A percentile compares a stretch with the other conserved stretches of the same genome.
Conservation (phyloP, 2,888 invertebrate genomes). For the Latrodectus elegans region DNA sequence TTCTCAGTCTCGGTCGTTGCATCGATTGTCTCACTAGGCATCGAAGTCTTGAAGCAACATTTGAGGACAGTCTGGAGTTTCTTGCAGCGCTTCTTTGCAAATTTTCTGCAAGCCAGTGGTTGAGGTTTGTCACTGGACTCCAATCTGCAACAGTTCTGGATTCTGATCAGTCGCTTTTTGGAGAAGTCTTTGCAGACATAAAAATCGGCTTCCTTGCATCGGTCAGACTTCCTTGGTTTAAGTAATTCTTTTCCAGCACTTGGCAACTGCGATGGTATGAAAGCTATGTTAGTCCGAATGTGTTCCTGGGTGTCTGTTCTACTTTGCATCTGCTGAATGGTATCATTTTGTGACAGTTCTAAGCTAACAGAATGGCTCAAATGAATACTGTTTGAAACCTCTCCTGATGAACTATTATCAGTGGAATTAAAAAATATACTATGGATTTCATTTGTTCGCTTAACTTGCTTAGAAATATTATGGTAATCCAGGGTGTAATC, state of each 20-base stretch:
- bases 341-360: no score
- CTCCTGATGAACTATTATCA: neutral
- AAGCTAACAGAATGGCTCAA: no score
- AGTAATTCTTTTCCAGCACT: neutral
- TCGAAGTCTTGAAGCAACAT: constrained; percentile 57
- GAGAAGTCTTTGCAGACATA: constrained; percentile 48
- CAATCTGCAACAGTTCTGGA: constrained; percentile 43
- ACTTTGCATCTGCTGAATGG: no score
- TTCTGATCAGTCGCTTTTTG: constrained; percentile 33
- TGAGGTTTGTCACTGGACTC: neutral
- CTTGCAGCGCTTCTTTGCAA: constrained; percentile 56
- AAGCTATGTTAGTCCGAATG: no score
- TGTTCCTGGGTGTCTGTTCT: no score
- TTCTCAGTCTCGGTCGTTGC: neutral
- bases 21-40: neutral
- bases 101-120: constrained; percentile 22
- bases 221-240: constrained; percentile 21
- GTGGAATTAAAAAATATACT: neutral
- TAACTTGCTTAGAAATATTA: no score
- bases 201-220: constrained; percentile 47
- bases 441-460: neutral
- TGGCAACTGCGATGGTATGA: no score
- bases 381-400: neutral
- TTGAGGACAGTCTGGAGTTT: constrained; percentile 53
- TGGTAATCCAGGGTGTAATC: no score